Evolutionary conservation across 2,888 invertebrate species (phyloP).

Genomic region (Pherbina coryleti): DNA sequence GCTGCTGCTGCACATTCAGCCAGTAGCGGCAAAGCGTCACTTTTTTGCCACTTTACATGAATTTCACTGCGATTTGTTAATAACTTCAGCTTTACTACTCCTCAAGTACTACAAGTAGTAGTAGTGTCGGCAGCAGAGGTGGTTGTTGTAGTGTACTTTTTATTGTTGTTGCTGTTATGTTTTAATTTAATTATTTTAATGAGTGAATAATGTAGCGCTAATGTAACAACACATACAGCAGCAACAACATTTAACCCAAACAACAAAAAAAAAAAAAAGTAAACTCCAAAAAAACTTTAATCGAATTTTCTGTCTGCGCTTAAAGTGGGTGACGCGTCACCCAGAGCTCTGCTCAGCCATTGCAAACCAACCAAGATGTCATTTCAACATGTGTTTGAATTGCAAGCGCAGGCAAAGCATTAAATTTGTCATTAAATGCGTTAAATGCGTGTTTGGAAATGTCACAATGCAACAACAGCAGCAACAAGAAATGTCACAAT

Average conservation of each 20-base stretch:
- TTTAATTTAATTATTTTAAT: conserved; percentile 55
- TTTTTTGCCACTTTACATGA: conserved; percentile 32
- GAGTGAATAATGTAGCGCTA: conserved; percentile 33
- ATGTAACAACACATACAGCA: background rate
- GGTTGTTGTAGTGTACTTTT: conserved; percentile 42
- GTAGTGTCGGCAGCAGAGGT: background rate
- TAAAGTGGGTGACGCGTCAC: conserved; percentile 3
- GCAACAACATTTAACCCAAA: background rate
- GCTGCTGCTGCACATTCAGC: background rate
- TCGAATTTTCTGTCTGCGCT: conserved; percentile 15
- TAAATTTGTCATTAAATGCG: conserved; percentile 40
- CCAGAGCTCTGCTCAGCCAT: background rate
- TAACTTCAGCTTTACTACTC: conserved; percentile 15
- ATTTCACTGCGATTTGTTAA: conserved; percentile 29
- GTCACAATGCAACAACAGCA: conserved; percentile 2
- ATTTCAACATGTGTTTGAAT: conserved; percentile 30
- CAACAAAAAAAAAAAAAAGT: conserved; percentile 1
- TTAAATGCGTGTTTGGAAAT: conserved; percentile 24
- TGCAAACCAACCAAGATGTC: background rate
- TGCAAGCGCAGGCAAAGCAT: conserved; percentile 30
- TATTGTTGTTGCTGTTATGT: conserved; percentile 60
- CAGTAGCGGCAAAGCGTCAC: background rate
- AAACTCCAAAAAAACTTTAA: background rate
- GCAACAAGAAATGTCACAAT: conserved; percentile 18
- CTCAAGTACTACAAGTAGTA: background rate